Evolutionary conservation across 1,140 invertebrate genomes (phyloP), one percentile per base, ranked within the genome.

Genomic region (Polypedilum pembai): DNA sequence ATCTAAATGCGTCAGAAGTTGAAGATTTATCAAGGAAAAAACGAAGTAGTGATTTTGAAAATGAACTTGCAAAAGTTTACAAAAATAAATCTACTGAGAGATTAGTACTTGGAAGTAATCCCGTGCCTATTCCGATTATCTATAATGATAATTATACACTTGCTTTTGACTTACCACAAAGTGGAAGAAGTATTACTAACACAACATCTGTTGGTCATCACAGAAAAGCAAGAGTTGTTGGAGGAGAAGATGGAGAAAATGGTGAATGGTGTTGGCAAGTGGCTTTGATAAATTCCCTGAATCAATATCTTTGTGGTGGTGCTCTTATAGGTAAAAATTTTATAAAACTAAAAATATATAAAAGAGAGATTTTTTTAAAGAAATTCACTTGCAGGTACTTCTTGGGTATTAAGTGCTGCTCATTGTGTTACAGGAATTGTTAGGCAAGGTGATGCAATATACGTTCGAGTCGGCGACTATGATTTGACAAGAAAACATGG

Each of bases 261-360:
- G 93, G 92, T 7, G 94, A 96, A 83, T 96, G 94, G 93, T 96
- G 94, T 83, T 96, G 94, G 94, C 94, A 96, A 82, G 93, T 95
- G 41, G 95, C 95, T 0, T 85, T 98, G 66, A 94, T 98, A 78
- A 98, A 96, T 80, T 93, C 92, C 0, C 84, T 94, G 8, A 96
- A 97, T 82, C 94, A 96, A 81, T 96, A 97, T 82, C 86, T 96
- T n/a, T 98, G 96, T 81, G 95, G 96, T 2, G 96, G 94, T 15
- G 95, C 95, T 0, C 86, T 98, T 0, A 94, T 98, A 75, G 95
- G 93, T 74, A 94, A 92, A 0, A 92, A 33, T 33, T 5, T 33
- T 95, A 80, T 98, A 95, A 95, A 33, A 92, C 98, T 8, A 72
- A 69, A 45, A 56, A 56, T n/a, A 8, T 12, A 56, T 56, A 10